A percentile compares a stretch with the other conserved stretches of the same genome.
These are phyloP conservation scores for Lipotes vexillifer DNA, from an alignment of 2,113 vertebrate genomes.

Conservation along the genomic window DNA sequence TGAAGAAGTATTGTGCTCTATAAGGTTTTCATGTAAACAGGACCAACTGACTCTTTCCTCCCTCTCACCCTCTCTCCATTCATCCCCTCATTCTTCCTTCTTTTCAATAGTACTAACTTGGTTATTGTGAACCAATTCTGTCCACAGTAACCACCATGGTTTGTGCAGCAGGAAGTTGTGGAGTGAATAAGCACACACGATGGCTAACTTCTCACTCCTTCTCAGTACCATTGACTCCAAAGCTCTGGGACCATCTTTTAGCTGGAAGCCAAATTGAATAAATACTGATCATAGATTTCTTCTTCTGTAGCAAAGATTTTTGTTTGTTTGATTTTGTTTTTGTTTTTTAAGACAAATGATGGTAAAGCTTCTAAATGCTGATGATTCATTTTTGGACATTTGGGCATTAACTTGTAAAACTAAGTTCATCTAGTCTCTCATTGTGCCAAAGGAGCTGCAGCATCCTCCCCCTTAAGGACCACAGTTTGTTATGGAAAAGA, in stretches of 20 bases:
- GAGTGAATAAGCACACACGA: constrained; percentile 26
- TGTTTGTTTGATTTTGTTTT: neutral
- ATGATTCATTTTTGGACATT: neutral
- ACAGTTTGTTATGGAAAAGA: neutral
- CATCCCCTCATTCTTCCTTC: neutral
- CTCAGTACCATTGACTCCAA: constrained; percentile 12
- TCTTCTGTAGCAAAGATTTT: neutral
- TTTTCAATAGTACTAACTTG: neutral
- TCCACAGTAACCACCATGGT: neutral
- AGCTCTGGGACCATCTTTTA: constrained; percentile 16
- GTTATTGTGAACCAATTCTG: constrained; percentile 50
- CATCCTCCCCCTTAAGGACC: neutral
- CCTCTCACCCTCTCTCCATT: neutral
- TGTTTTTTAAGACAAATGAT: neutral
- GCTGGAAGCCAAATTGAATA: constrained; percentile 6
- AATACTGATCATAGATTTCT: neutral
- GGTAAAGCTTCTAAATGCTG: neutral
- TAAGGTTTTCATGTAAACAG: constrained; percentile 55
- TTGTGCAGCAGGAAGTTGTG: neutral
- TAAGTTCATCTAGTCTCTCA: neutral
- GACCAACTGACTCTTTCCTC: neutral
- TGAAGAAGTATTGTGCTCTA: neutral
- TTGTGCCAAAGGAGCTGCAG: neutral
- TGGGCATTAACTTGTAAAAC: neutral
- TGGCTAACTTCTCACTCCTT: neutral